Percentiles rank a stretch among this genome's conserved stretches.
Evolutionary conservation across 2,888 invertebrate genomes (phyloP).

Genomic region (Pycnomerus fuliginosus): DNA sequence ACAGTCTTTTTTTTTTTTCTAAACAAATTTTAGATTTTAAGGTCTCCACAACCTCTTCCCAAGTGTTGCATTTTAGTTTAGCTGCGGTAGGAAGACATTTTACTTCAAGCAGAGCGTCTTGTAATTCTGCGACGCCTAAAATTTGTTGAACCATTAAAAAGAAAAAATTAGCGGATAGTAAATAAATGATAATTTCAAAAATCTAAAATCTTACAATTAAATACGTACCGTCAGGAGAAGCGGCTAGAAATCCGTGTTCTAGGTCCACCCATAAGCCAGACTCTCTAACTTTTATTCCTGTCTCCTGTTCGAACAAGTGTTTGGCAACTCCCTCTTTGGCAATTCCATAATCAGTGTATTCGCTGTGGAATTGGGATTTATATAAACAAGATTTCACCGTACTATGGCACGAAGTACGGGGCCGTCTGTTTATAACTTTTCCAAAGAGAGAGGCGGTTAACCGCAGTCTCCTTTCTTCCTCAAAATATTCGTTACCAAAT

Average conservation of each 20-base stretch:
- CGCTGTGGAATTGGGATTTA: conserved; percentile 6
- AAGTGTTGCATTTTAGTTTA: too few relatives aligned
- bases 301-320: background rate
- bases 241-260: background rate
- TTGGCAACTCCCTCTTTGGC: conserved; percentile 18
- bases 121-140: too few relatives aligned
- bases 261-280: conserved; percentile 3
- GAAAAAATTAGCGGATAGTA: too few relatives aligned
- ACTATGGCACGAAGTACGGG: conserved; percentile 21
- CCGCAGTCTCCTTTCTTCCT: conserved; percentile 11
- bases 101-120: too few relatives aligned
- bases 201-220: too few relatives aligned
- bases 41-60: too few relatives aligned
- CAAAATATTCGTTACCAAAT: conserved; percentile 19
- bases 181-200: too few relatives aligned
- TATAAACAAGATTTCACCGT: conserved; percentile 22
- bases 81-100: too few relatives aligned
- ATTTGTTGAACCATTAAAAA: too few relatives aligned
- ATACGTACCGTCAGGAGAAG: conserved; percentile 4
- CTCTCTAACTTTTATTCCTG: background rate
- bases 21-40: too few relatives aligned
- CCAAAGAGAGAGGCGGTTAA: conserved; percentile 26
- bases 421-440: conserved; percentile 13
- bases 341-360: conserved; percentile 24
- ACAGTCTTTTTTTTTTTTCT: too few relatives aligned